phyloP scores from a whole-genome alignment of 1,140 invertebrate genomes.

The Drosophila erecta region DNA sequence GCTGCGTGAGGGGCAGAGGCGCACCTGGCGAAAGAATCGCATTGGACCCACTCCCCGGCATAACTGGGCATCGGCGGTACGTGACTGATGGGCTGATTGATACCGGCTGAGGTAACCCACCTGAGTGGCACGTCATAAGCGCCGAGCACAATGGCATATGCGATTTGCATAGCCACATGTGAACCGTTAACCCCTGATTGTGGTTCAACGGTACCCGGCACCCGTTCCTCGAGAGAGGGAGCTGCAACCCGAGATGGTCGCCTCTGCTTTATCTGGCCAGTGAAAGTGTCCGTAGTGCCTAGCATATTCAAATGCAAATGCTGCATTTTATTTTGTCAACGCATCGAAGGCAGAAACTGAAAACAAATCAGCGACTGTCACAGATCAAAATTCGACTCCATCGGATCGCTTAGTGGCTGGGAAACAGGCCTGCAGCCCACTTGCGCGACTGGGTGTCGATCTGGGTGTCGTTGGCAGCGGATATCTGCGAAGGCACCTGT shows the following conservation, averaged over 20 bases:
- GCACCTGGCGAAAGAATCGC: slow-evolving; percentile 20
- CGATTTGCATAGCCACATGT: slow-evolving; percentile 37
- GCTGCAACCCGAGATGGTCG: neutral
- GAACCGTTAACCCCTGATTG: slow-evolving; percentile 47
- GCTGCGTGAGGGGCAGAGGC: slow-evolving; percentile 1
- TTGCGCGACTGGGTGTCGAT: slow-evolving; percentile 14
- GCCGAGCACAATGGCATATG: slow-evolving; percentile 16
- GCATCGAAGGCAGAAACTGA: slow-evolving; percentile 36
- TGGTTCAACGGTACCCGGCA: slow-evolving; percentile 26
- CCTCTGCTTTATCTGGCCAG: slow-evolving; percentile 19
- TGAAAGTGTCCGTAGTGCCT: slow-evolving; percentile 65
- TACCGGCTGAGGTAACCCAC: slow-evolving; percentile 44
- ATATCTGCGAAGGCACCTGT: slow-evolving; percentile 32
- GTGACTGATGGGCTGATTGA: slow-evolving; percentile 71
- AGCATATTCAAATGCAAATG: slow-evolving; percentile 70
- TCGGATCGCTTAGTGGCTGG: slow-evolving; percentile 12
- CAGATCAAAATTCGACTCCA: slow-evolving; percentile 18
- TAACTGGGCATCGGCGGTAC: slow-evolving; percentile 50
- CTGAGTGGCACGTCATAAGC: slow-evolving; percentile 62
- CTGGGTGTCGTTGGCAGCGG: slow-evolving; percentile 51
- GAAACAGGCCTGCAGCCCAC: slow-evolving; percentile 43
- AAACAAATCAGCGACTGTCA: slow-evolving; percentile 58
- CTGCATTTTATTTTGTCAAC: slow-evolving; percentile 46
- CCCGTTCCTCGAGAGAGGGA: neutral
- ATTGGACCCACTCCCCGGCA: slow-evolving; percentile 24